Evolutionary conservation across 2,113 vertebrate species (phyloP).

Genomic region (Mus spicilegus): DNA sequence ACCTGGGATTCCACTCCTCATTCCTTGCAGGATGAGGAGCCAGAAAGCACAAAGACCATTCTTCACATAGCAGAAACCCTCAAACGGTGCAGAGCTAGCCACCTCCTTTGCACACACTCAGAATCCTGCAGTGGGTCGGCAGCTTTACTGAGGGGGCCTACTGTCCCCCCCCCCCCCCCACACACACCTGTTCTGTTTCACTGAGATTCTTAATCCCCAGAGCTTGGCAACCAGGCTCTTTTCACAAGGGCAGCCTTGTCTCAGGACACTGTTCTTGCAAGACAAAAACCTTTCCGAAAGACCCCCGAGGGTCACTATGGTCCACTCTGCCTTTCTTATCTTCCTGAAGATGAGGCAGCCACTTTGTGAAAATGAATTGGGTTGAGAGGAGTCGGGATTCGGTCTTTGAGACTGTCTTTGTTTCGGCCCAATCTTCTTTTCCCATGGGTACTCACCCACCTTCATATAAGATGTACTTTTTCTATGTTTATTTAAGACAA

Average conservation of each 20-base stretch:
- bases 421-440: background rate
- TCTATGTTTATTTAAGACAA: background rate
- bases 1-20: background rate
- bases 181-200: background rate
- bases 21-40: slow-evolving; percentile 67
- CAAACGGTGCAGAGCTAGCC: background rate
- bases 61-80: slow-evolving; percentile 74
- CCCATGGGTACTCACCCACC: background rate
- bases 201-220: background rate
- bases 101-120: background rate
- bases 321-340: background rate
- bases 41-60: slow-evolving; percentile 76
- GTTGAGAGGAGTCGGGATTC: background rate
- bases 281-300: background rate
- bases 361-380: background rate
- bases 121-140: background rate
- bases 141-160: background rate
- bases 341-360: background rate
- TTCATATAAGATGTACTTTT: background rate
- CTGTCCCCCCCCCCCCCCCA: background rate
- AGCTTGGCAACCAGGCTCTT: background rate
- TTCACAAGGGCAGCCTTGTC: background rate
- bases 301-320: background rate
- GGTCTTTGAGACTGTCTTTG: background rate
- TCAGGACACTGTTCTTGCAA: background rate